A percentile compares a stretch with the other conserved stretches of the same genome.
phyloP scores from a whole-genome alignment of 2,888 invertebrate genomes.

The Polietes domitor region DNA sequence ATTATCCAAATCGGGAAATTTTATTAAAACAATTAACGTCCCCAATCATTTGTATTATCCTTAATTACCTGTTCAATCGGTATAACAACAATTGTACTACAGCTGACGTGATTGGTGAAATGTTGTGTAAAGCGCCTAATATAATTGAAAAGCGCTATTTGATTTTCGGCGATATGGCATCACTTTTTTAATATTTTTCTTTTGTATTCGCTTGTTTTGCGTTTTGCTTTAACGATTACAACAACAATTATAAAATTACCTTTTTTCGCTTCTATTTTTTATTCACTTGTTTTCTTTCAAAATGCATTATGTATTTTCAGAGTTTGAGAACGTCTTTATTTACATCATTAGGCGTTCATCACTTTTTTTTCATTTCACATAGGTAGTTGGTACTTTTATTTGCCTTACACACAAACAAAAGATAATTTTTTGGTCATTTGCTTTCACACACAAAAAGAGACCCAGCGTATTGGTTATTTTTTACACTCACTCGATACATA shows the following conservation, averaged over 20 bases:
- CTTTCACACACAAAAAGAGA: too few species aligned
- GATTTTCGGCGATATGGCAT: conserved; percentile 42
- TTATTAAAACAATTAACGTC: too few species aligned
- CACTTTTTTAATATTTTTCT: conserved; percentile 53
- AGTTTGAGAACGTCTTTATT: conserved; percentile 6
- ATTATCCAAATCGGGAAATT: too few species aligned
- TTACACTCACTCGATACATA: conserved; percentile 30
- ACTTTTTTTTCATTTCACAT: not conserved
- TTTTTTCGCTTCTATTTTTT: conserved; percentile 52
- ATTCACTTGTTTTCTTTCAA: conserved; percentile 57
- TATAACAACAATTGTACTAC: not conserved
- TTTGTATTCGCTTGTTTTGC: conserved; percentile 61
- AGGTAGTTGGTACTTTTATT: conserved; percentile 9
- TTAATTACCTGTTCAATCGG: conserved; percentile 2
- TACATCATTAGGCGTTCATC: not conserved
- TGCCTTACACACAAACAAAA: conserved; percentile 59
- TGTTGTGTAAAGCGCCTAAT: not conserved
- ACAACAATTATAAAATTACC: conserved; percentile 58
- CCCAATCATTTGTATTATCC: not conserved
- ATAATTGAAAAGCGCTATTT: not conserved
- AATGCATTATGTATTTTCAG: conserved; percentile 16
- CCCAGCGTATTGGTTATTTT: conserved; percentile 61
- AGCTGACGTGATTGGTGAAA: not conserved
- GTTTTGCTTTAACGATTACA: conserved; percentile 65
- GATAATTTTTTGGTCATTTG: conserved; percentile 58